Base-by-base conservation (phyloP, 2,797 vertebrate genomes). In the Cryptoblepharus egeriae region DNA sequence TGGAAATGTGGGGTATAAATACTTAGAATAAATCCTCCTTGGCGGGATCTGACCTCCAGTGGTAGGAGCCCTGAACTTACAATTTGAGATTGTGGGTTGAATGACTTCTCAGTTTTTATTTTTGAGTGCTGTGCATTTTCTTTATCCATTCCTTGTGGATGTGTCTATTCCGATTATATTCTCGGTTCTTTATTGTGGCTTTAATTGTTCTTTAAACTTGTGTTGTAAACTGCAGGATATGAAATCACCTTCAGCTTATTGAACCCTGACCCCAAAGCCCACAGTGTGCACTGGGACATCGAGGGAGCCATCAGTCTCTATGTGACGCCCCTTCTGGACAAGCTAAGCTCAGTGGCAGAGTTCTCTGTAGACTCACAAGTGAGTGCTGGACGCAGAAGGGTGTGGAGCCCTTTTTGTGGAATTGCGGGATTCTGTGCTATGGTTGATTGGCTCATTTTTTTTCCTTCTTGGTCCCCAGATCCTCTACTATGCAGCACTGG, bases 321-420 rank as follows among this genome's bases (percentile, higher is more conserved):
- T 0, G 97, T 99, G 85, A 96, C 97, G 81, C 98, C 98, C 0
- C 85, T 99, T 88, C 93, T 99, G 77, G 95, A 95, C 72, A 98
- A 98, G 82, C 95, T 99, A 87, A 93, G 96, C 20, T 93, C 94
- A 7, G 89, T 97, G 45, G 97, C 98, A 64, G 98, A 99, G 92
- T 99, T 99, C 85, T 99, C 98, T 26, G 97, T 99, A 4, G 98
- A 99, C 84, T 99, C 99, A 1, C 98, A 99, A 97, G 98, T 99
- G 93, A 85, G 88, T 42, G 13, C 24, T 61, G 30, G 69, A 0
- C 57, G 22, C 24, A 42, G 77, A 8, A 3, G 0, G 0, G 1
- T 5, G 18, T 22, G 55, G 9, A 75, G 58, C 37, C 11, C 32
- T 28, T 20, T 26, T 22, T 5, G 16, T 9, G 7, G 32, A 75